Base-by-base conservation (phyloP, 2,113 vertebrate genomes). In the Bagarius yarrelli region DNA sequence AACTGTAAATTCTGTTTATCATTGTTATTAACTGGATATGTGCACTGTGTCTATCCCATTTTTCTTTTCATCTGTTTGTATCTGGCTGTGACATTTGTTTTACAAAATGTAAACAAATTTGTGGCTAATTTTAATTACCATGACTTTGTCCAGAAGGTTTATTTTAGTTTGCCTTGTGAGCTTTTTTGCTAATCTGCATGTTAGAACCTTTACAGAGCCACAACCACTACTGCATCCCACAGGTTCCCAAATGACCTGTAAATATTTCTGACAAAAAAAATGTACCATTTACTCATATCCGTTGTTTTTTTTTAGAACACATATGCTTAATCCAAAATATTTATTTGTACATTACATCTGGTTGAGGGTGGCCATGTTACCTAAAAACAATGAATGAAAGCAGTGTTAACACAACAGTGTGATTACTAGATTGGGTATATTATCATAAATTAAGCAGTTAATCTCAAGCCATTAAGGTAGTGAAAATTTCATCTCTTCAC, bases 291-390 rank as follows among this genome's bases (percentile, higher is more conserved):
- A 59, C 25, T 59, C 3, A 60, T 27, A 60, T 60, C 59, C 25
- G 59, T 30, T 12, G n/a, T n/a, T n/a, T 59, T n/a, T 1, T 1
- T 59, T 57, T 57, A n/a, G 55, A 63, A 34, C 16, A 64, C 18
- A n/a, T n/a, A 34, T 64, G 27, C 19, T 64, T 64, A 64, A 34
- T 34, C 30, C 61, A 64, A 34, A 64, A 15, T 34, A 3, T 34
- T 13, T 56, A 67, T 50, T n/a, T n/a, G 5, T 73, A 57, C 56
- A 78, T 64, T 61, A 55, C 67, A 82, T 40, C 23, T 30, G 21
- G 16, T 52, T 27, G 18, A 21, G 16, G 9, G 61, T 64, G 18
- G 18, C 61, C 32, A 34, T 0, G 14, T 27, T 61, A 27, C 25
- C 5, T 30, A 32, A 32, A 61, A 13, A 32, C 15, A 25, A 19